Evolutionary conservation across 2,888 invertebrate species (phyloP).

Genomic region (Agriopis leucophaearia): DNA sequence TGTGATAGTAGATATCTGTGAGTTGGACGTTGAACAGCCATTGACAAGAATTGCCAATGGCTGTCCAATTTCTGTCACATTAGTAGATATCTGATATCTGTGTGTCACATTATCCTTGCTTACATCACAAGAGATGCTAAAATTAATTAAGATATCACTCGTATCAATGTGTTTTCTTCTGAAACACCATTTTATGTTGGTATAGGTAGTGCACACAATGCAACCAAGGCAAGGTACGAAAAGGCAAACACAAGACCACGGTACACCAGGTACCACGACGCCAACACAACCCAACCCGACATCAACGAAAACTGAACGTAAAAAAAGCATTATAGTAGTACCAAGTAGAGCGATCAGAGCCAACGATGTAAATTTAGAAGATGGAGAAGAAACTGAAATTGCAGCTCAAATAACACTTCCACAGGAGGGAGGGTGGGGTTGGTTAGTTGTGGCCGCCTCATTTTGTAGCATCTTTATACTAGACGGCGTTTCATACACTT

Average conservation of each 20-base stretch:
- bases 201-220: conserved; percentile 5
- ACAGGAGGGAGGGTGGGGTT: conserved; percentile 78
- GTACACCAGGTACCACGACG: conserved; percentile 4
- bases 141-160: neutral
- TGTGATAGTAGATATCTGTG: no score
- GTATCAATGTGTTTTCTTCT: neutral
- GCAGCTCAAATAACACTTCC: conserved; percentile 77
- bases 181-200: neutral
- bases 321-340: conserved; percentile 59
- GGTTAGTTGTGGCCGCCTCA: conserved; percentile 71
- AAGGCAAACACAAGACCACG: neutral
- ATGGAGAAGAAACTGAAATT: conserved; percentile 79
- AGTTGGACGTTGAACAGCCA: neutral
- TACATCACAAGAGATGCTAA: neutral
- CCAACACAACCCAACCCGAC: conserved; percentile 11
- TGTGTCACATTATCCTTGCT: no score
- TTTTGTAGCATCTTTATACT: conserved; percentile 67
- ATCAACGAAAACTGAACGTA: conserved; percentile 1
- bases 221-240: conserved; percentile 3
- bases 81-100: no score
- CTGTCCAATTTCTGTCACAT: neutral
- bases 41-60: no score
- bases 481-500: conserved; percentile 74
- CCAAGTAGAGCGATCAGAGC: conserved; percentile 64
- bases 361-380: conserved; percentile 60